Evolutionary conservation across 2,113 vertebrate genomes (phyloP), one percentile per base, ranked within the genome.

Genomic region (Rana temporaria): DNA sequence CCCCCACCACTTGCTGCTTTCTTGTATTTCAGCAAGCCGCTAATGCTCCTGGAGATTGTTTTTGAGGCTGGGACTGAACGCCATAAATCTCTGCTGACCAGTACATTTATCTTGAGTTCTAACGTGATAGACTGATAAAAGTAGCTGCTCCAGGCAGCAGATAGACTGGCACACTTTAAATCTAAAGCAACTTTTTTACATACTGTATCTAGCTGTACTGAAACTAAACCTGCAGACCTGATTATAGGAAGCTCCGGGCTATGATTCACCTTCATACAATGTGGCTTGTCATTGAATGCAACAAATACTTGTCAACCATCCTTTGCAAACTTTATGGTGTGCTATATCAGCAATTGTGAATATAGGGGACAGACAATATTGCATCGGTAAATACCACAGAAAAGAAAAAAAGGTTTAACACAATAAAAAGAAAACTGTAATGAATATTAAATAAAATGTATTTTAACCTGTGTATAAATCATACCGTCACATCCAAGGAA

Each of bases 61-160:
- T 80, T 80, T 62, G 66, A 80, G 78, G 78, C 66, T 71, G 52
- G 56, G 66, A 67, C 66, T 52, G 70, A 80, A 56, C 48, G 67
- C 66, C 70, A 80, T 80, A 80, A 80, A 80, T 80, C 66, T 80
- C 78, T 70, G 48, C 78, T 80, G 78, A 80, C 78, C 78, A 70
- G 34, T 80, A 15, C 78, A 80, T 80, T 80, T 70, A 80, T 80
- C 78, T 80, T 70, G 66, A 80, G 66, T 80, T 80, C 78, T 80
- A 70, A 80, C 59, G 67, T 80, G 66, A 80, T 80, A 62, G 67
- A 80, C 78, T 71, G 78, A 70, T 80, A 70, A 70, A 80, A 80
- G 78, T 70, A 32, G 66, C 78, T 71, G 78, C 78, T 80, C 55
- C 6, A 80, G 78, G 78, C 78, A 63, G 55, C 19, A 24, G 78